These are phyloP conservation scores for Dendrolimus punctatus DNA, from an alignment of 1,140 invertebrate species.

Conservation along the genomic window DNA sequence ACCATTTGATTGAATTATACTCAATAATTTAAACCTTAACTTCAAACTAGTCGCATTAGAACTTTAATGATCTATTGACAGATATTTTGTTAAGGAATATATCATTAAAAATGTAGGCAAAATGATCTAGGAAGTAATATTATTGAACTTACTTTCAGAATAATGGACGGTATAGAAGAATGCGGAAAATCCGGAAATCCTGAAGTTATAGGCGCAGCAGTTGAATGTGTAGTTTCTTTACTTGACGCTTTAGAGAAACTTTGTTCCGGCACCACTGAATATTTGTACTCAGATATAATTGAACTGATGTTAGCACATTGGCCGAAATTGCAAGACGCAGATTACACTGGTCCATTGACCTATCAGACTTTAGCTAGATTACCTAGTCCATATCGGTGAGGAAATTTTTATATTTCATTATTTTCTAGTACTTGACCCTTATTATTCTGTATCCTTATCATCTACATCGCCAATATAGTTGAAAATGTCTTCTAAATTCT, in stretches of 20 bases:
- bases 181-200: constrained; percentile 78
- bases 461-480: too few species aligned
- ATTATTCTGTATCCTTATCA: too few species aligned
- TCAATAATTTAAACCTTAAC: background rate
- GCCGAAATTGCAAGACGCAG: constrained; percentile 81
- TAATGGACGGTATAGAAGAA: constrained; percentile 94
- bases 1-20: background rate
- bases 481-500: too few species aligned
- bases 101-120: constrained; percentile 3
- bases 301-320: constrained; percentile 82
- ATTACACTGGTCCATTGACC: constrained; percentile 87
- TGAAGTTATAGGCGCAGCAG: constrained; percentile 83
- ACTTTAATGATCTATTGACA: too few species aligned
- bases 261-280: constrained; percentile 78
- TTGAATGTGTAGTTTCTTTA: constrained; percentile 88
- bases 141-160: constrained; percentile 71
- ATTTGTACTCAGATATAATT: constrained; percentile 68
- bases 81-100: too few species aligned
- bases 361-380: constrained; percentile 87
- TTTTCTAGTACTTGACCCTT: too few species aligned
- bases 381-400: constrained; percentile 82
- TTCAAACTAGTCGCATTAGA: too few species aligned
- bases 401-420: too few species aligned
- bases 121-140: background rate
- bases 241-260: constrained; percentile 87